Percentiles rank a stretch among this genome's conserved stretches.
phyloP scores from a whole-genome alignment of 2,797 vertebrate genomes.

The Galagoides demidoff region DNA sequence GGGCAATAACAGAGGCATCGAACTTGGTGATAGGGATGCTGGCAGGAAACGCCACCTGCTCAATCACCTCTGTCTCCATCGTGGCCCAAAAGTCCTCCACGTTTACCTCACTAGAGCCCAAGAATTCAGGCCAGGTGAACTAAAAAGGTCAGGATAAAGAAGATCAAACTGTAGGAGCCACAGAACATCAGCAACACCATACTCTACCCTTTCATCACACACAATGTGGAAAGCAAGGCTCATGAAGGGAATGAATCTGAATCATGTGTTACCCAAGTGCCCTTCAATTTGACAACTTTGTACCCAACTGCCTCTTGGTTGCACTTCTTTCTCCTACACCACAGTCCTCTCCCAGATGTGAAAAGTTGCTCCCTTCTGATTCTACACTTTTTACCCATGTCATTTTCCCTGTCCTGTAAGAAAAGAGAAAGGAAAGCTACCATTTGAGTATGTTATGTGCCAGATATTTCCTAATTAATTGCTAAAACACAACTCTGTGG shows the following conservation, averaged over 20 bases:
- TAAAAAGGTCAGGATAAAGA: slow-evolving; percentile 80
- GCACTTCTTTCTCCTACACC: neutral
- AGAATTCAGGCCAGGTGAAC: slow-evolving; percentile 98
- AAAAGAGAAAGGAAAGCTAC: neutral
- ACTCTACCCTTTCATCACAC: neutral
- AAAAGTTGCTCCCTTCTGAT: neutral
- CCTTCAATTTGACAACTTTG: neutral
- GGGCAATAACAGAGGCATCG: slow-evolving; percentile 97
- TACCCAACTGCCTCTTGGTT: neutral
- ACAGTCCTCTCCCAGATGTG: neutral
- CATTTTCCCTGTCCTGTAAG: neutral
- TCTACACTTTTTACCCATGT: neutral
- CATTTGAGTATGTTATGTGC: neutral
- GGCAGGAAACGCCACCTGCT: slow-evolving; percentile 95
- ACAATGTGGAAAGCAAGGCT: neutral
- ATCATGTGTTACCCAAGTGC: neutral
- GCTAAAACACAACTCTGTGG: neutral
- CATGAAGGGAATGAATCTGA: neutral
- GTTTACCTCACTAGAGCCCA: slow-evolving; percentile 95
- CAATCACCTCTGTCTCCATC: slow-evolving; percentile 97
- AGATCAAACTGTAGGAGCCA: neutral
- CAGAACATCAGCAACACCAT: neutral
- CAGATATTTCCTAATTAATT: neutral
- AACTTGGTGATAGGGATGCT: slow-evolving; percentile 96
- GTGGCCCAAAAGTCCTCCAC: slow-evolving; percentile 98